A percentile compares a stretch with the other conserved stretches of the same genome.
phyloP scores from a whole-genome alignment of 2,113 vertebrate species.

The Dolichallabes microphthalmus region DNA sequence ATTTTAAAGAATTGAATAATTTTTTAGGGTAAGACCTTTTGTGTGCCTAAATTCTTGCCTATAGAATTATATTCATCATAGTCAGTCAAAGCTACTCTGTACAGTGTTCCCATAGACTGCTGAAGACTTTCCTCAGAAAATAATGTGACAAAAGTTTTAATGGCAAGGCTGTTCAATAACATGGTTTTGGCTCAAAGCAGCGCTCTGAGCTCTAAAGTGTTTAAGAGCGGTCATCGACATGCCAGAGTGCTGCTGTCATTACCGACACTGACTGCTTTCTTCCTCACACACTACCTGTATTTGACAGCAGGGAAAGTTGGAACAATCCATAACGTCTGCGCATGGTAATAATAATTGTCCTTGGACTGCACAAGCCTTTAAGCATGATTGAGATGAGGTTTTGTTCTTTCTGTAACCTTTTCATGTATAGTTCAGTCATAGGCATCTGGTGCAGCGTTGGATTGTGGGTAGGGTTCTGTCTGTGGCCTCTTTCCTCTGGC shows the following conservation, averaged over 20 bases:
- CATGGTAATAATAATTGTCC: not conserved
- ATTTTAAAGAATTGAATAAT: too few relatives aligned
- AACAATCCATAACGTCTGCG: not conserved
- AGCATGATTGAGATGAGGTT: not conserved
- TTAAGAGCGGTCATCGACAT: conserved; percentile 21
- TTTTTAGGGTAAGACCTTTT: too few relatives aligned
- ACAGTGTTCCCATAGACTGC: not conserved
- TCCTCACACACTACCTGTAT: not conserved
- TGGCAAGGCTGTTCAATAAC: not conserved
- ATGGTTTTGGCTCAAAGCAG: not conserved
- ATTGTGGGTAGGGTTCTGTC: conserved; percentile 90
- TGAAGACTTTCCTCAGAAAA: too few relatives aligned
- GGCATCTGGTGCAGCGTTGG: conserved; percentile 95
- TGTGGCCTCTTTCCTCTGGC: not conserved
- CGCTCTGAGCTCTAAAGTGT: not conserved
- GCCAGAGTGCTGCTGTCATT: conserved; percentile 6
- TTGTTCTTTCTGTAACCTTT: conserved; percentile 5
- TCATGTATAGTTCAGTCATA: conserved; percentile 85
- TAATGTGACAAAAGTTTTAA: not conserved
- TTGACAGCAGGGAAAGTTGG: not conserved
- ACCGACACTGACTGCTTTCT: not conserved
- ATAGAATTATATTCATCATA: not conserved
- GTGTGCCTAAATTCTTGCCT: too few relatives aligned
- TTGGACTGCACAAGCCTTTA: not conserved
- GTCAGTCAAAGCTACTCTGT: not conserved